Percentiles rank a stretch among this genome's conserved stretches.
These are phyloP conservation scores for Raja brachyura DNA, from an alignment of 2,113 vertebrate species.

Conservation along the genomic window DNA sequence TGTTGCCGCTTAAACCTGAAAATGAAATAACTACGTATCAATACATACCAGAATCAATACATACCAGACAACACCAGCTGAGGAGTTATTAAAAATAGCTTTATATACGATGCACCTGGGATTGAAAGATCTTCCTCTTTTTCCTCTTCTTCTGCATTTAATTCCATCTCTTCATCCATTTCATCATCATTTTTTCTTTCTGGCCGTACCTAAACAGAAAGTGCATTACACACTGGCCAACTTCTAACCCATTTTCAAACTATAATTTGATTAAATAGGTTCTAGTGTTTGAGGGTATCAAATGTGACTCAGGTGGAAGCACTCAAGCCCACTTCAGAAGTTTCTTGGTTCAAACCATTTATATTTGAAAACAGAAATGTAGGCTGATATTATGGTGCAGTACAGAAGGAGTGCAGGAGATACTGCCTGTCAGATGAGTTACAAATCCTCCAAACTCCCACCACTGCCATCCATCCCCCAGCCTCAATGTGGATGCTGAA, in stretches of 20 bases:
- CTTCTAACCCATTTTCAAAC: neutral
- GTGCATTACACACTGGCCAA: neutral
- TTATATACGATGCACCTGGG: constrained; percentile 79
- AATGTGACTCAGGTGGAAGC: too few species aligned
- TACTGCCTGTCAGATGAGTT: too few species aligned
- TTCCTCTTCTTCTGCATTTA: constrained; percentile 51
- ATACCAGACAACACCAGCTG: constrained; percentile 69
- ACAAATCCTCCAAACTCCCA: too few species aligned
- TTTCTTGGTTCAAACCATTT: too few species aligned
- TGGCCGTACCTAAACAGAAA: constrained; percentile 62
- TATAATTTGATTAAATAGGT: neutral
- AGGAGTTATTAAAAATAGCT: constrained; percentile 65
- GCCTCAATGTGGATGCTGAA: too few species aligned
- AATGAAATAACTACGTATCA: neutral
- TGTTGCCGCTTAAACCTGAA: neutral
- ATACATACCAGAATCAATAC: constrained; percentile 50
- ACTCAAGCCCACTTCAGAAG: too few species aligned
- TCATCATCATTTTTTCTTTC: constrained; percentile 47
- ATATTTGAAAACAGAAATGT: too few species aligned
- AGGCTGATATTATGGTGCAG: too few species aligned
- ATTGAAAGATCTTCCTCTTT: constrained; percentile 67
- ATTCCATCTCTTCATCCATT: constrained; percentile 45
- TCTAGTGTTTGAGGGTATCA: neutral
- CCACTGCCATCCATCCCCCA: too few species aligned
- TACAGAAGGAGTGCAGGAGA: too few species aligned